Base-by-base conservation (phyloP, 2,888 invertebrate species). In the Ecliptopera silaceata region DNA sequence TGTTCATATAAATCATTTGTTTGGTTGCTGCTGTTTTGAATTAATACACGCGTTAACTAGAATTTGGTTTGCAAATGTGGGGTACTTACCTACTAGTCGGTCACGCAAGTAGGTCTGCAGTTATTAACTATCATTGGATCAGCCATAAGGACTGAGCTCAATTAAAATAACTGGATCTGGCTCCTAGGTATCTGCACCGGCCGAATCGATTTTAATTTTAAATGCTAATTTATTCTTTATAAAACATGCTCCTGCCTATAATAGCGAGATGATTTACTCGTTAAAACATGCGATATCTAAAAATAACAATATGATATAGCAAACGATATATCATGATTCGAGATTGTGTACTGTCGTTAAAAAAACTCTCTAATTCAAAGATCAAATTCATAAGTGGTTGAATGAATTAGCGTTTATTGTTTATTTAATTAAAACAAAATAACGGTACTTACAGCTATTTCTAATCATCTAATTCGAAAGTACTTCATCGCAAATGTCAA, bases 21-120 rank as follows among this genome's bases (percentile, higher is more conserved):
- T 70, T 63, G 64, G 69, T 68, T 70, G 68, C 72, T 72, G 79
- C 74, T 71, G 75, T 72, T 77, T 72, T 66, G 68, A 77, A 82
- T 80, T 75, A 79, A 83, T 80, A 74, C 74, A 72, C 69, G 72
- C 61, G 77, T 79, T 81, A 77, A 72, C 63, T 71, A 65, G 63
- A 71, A 83, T 85, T 85, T 81, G 80, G 80, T 85, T 86, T 86
- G 84, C 85, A 83, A 86, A 84, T 85, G 63, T 36, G 45, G 47
- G 48, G 54, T 66, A 68, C 62, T n/a, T 48, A 68, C 62, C 12
- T 48, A 48, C 26, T 66, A 66, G 75, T 68, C 13, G 70, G 77
- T 76, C 73, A 77, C 75, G 79, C 79, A 72, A 71, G 68, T 73
- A 53, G 66, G 68, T 70, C 70, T 62, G 61, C 29, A 32, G 53